Evolutionary conservation across 2,113 vertebrate genomes (phyloP), one percentile per base, ranked within the genome.

Genomic region (Corydoras sp.): DNA sequence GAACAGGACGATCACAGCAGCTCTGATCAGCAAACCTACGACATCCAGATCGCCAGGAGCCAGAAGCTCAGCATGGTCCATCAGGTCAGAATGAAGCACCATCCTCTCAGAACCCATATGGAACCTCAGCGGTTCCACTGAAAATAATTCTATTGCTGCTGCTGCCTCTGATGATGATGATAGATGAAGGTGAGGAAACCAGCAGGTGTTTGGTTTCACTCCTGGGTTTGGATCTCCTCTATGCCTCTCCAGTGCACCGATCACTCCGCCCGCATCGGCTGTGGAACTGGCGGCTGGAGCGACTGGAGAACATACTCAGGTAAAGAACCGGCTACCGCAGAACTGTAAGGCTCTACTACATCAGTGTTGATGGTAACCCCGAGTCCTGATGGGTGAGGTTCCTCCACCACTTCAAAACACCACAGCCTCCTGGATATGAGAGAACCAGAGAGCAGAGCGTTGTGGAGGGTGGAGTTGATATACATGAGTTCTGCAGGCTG

Each of bases 211-310:
- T 0, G 35, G 12, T 32, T 77, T 50, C 2, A 56, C 50, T 55
- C 50, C 3, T 84, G 80, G 85, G 81, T 79, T 3, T 88, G 85
- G 86, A 73, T 74, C 8, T 87, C 85, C 8, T 67, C 77, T 5
- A 58, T 86, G 61, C 88, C 88, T 18, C 80, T 88, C 53, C 74
- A 86, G 67, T 89, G 87, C 56, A 72, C 67, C 0, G 74, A 86
- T 75, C 85, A 89, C 75, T 86, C 80, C 0, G 81, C 83, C 65
- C 84, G 86, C 65, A 75, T 89, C 29, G 81, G 84, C 74, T 3
- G 4, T 14, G 31, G 5, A 6, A 14, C 50, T 0, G 74, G 82
- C 72, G 69, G 69, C 50, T 88, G 86, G 86, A 86, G 83, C 49
- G 3, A 59, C 62, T 88, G 86, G 87, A 56, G 13, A 62, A 84